These are phyloP conservation scores for Carlito syrichta DNA, from an alignment of 2,113 vertebrate genomes.

Conservation along the genomic window DNA sequence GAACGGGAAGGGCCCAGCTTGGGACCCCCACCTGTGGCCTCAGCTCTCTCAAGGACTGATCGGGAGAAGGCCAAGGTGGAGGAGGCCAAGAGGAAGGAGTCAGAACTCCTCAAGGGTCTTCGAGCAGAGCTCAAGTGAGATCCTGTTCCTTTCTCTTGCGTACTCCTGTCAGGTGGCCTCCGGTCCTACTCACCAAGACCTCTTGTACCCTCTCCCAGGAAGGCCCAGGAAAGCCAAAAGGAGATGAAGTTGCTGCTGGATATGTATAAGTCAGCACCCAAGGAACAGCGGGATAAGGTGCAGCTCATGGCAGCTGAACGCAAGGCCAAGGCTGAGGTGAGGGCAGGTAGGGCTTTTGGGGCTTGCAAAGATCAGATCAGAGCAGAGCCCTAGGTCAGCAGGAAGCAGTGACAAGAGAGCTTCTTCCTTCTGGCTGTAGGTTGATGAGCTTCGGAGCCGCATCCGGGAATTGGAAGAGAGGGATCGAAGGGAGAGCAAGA, in stretches of 20 bases:
- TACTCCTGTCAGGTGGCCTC: not conserved
- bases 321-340: conserved; percentile 94
- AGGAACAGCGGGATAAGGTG: conserved; percentile 95
- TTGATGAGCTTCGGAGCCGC: conserved; percentile 89
- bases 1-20: conserved; percentile 73
- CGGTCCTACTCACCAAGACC: not conserved
- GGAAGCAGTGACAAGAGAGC: not conserved
- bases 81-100: conserved; percentile 92
- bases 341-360: not conserved
- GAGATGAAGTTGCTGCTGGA: conserved; percentile 95
- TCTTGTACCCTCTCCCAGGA: conserved; percentile 77
- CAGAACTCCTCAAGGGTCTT: conserved; percentile 91
- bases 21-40: conserved; percentile 57
- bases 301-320: conserved; percentile 95
- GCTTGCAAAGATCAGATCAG: not conserved
- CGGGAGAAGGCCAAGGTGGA: conserved; percentile 86
- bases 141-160: not conserved
- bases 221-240: conserved; percentile 95
- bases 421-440: conserved; percentile 71
- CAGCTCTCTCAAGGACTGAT: conserved; percentile 74
- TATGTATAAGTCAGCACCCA: conserved; percentile 96
- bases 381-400: not conserved
- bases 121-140: conserved; percentile 90
- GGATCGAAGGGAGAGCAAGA: conserved; percentile 93
- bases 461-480: conserved; percentile 93